Base-by-base conservation (phyloP, 2,797 vertebrate genomes). In the Holocentrus rufus region DNA sequence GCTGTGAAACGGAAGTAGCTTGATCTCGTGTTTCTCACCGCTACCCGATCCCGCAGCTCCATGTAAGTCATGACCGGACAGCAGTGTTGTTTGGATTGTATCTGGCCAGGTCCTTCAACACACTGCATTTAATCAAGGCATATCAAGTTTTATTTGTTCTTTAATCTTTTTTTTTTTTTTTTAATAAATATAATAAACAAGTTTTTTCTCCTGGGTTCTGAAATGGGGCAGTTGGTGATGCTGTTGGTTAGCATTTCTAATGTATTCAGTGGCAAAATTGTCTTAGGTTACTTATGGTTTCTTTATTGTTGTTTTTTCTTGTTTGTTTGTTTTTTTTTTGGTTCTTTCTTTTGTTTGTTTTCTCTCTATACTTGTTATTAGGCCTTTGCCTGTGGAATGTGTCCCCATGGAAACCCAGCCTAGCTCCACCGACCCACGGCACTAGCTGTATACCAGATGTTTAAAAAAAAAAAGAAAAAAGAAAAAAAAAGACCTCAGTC, bases 1-100 rank as follows among this genome's bases (percentile, higher is more conserved):
- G 31, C 80, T 67, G 36, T 85, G 70, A 92, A 88, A 76, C 84
- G 84, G 83, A 95, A 94, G 86, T 95, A 94, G 84, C 57, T n/a
- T 54, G 44, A 59, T 68, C 31, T 39, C 25, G 1, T 3, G 56
- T 77, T 72, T 49, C 36, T 58, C 76, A 15, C 74, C 18, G 63
- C 60, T 62, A 68, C 50, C 56, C 39, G n/a, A 69, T 88, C 76
- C 79, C 76, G 82, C 83, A 85, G 69, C 81, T 88, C 79, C 83
- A 85, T 82, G 91, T 93, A 92, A 91, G 92, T 89, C 67, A 54
- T 71, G 65, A 61, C 30, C 71, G 39, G 15, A 30, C 60, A 47
- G 11, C 47, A 59, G 18, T 18, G 20, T 36, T 62, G 42, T 36
- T 36, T 39, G 25, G 14, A n/a, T 47, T 15, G 27, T 30, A 8